Conservation (phyloP, 2,797 vertebrate genomes). For the Pseudomugil gertrudae region DNA sequence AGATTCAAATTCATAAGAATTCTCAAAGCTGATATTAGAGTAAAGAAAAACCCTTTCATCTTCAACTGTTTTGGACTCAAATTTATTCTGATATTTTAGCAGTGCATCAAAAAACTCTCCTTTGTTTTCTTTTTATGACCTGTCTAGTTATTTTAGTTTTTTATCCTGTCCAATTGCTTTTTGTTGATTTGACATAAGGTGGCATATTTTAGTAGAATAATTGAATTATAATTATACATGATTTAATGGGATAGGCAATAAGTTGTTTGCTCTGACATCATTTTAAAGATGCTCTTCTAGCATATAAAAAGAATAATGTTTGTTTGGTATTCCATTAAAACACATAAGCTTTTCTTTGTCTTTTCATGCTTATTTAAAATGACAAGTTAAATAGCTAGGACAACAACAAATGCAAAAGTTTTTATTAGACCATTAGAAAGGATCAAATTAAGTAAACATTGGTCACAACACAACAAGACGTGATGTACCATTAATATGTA, state of each 20-base stretch:
- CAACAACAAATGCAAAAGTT: too few species aligned
- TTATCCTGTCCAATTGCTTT: neutral
- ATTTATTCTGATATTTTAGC: neutral
- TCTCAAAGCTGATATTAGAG: neutral
- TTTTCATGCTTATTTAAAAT: too few species aligned
- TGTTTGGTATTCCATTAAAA: neutral
- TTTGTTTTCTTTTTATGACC: neutral
- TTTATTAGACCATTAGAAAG: too few species aligned
- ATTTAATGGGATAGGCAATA: neutral
- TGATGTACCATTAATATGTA: too few species aligned
- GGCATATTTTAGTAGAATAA: neutral
- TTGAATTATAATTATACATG: neutral
- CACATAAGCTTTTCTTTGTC: too few species aligned
- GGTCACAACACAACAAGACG: too few species aligned
- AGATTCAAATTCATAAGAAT: slow-evolving; percentile 4
- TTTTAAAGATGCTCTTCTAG: too few species aligned
- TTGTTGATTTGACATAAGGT: neutral
- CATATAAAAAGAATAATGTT: too few species aligned
- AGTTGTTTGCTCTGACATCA: neutral
- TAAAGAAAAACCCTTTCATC: neutral
- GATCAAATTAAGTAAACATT: too few species aligned
- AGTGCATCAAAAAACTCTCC: neutral
- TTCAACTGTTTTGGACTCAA: neutral
- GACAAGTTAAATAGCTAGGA: too few species aligned
- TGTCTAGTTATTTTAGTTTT: neutral